These are phyloP conservation scores for Potamarius usumacintae DNA, from an alignment of 2,113 vertebrate species.

Conservation along the genomic window DNA sequence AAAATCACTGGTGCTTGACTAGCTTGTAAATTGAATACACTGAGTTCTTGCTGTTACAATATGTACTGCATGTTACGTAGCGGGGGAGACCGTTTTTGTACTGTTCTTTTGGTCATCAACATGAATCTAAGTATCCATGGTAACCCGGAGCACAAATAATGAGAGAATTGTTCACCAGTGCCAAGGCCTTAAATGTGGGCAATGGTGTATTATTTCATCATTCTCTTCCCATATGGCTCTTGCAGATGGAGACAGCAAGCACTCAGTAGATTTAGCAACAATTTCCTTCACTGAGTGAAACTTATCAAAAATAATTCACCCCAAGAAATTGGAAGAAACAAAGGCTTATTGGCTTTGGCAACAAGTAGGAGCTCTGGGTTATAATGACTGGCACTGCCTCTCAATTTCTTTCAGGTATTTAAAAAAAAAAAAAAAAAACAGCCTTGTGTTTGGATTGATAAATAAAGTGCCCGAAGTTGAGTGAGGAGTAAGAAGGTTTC, in stretches of 20 bases:
- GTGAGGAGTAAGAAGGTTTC: constrained; percentile 17
- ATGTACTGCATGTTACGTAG: neutral
- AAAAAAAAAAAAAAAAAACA: neutral
- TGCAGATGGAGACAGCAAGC: constrained; percentile 56
- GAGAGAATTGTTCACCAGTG: neutral
- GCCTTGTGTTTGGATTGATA: constrained; percentile 4
- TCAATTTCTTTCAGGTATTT: constrained; percentile 16
- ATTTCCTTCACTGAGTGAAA: constrained; percentile 58
- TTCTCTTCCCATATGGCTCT: constrained; percentile 55
- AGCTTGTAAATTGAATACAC: neutral
- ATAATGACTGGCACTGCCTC: neutral
- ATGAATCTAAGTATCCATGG: constrained; percentile 17
- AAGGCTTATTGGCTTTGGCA: neutral
- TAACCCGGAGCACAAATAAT: constrained; percentile 6
- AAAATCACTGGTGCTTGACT: neutral
- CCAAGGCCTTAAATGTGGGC: constrained; percentile 46
- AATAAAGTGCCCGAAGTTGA: neutral
- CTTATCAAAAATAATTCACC: constrained; percentile 59
- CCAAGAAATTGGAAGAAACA: neutral
- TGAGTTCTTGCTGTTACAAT: neutral
- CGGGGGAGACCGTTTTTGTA: neutral
- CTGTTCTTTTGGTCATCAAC: neutral
- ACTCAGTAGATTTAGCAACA: constrained; percentile 57
- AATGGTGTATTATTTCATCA: constrained; percentile 51
- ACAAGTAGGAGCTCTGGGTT: neutral